These are phyloP conservation scores for Phanerotoma sp. DNA, from an alignment of 2,888 invertebrate genomes.

Conservation along the genomic window DNA sequence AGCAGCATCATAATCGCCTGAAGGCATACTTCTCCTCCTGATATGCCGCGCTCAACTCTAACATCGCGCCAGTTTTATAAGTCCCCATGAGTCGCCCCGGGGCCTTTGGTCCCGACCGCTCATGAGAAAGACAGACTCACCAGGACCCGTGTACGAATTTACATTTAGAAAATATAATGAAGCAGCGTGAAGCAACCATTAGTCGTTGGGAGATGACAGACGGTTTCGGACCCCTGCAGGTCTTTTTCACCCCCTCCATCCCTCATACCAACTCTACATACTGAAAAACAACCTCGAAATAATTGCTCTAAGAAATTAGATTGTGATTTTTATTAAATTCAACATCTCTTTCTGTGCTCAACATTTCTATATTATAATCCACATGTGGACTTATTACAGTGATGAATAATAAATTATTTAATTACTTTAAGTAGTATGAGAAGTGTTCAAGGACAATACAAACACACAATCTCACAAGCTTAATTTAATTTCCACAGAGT, in stretches of 20 bases:
- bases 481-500: neutral
- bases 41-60: conserved; percentile 2
- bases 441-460: too few relatives aligned
- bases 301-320: too few relatives aligned
- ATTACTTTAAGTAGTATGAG: too few relatives aligned
- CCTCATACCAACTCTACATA: neutral
- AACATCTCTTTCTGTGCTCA: neutral
- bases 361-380: neutral
- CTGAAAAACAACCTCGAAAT: too few relatives aligned
- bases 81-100: conserved; percentile 23
- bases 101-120: conserved; percentile 25
- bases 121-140: conserved; percentile 24
- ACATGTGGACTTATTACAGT: too few relatives aligned
- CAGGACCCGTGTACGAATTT: conserved; percentile 54
- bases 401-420: too few relatives aligned
- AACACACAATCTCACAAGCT: too few relatives aligned
- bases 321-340: neutral
- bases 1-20: conserved; percentile 31
- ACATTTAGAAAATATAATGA: conserved; percentile 59
- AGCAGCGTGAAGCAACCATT: conserved; percentile 57
- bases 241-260: conserved; percentile 41
- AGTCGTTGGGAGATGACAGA: conserved; percentile 58
- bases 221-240: conserved; percentile 57
- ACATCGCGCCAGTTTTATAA: conserved; percentile 21
- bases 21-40: conserved; percentile 12